Conservation (phyloP, 2,888 invertebrate species). For the Disparrhopalites patrizii region DNA sequence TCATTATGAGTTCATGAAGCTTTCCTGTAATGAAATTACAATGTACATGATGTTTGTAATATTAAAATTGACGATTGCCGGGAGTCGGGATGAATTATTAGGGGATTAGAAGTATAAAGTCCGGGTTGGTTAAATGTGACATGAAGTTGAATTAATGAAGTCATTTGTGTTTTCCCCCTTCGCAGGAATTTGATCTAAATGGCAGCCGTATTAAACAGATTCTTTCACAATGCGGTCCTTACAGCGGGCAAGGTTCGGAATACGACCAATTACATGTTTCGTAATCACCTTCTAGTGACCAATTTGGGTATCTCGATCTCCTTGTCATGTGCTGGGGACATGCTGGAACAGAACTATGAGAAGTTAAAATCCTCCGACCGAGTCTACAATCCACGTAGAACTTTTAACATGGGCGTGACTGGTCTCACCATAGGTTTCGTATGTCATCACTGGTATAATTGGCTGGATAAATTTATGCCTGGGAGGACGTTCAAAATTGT, state of each 20-base stretch:
- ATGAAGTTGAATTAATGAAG: too few species aligned
- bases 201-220: conserved; percentile 9
- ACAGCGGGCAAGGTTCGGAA: conserved; percentile 27
- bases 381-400: conserved; percentile 61
- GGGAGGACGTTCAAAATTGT: conserved; percentile 65
- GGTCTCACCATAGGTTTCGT: conserved; percentile 73
- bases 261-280: conserved; percentile 46
- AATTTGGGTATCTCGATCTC: conserved; percentile 72
- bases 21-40: too few species aligned
- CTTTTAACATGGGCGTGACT: conserved; percentile 70
- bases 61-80: too few species aligned
- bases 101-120: too few species aligned
- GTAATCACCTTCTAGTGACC: conserved; percentile 68
- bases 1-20: too few species aligned
- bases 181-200: too few species aligned
- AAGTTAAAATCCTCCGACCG: conserved; percentile 56
- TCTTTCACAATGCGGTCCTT: conserved; percentile 8
- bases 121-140: too few species aligned
- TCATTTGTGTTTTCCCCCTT: too few species aligned
- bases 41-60: too few species aligned
- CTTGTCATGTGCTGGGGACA: conserved; percentile 73
- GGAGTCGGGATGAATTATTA: too few species aligned
- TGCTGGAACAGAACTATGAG: conserved; percentile 76
- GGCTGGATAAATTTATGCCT: conserved; percentile 67
- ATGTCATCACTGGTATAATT: conserved; percentile 81